phyloP scores from a whole-genome alignment of 2,113 vertebrate genomes.

The Sialia sialis region DNA sequence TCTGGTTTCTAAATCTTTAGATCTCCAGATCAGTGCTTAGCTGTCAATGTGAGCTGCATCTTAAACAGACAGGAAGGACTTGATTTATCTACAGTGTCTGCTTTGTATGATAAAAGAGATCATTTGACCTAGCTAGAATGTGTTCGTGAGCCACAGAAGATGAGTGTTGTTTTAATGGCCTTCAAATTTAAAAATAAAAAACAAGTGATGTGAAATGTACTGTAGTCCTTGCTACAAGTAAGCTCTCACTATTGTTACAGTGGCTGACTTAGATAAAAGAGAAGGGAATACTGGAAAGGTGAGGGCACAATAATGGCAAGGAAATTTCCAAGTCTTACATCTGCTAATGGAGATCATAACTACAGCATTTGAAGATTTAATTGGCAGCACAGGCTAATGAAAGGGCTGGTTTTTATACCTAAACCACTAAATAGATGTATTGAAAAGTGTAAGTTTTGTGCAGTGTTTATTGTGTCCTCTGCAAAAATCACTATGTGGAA shows the following conservation, averaged over 20 bases:
- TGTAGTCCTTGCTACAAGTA: background rate
- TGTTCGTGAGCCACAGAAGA: background rate
- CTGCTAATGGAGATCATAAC: background rate
- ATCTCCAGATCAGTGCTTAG: conserved; percentile 8
- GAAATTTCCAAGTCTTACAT: background rate
- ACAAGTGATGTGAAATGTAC: background rate
- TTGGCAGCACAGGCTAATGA: background rate
- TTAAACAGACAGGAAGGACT: conserved; percentile 4
- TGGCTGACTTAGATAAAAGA: background rate
- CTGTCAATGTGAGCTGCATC: conserved; percentile 43
- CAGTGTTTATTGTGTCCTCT: background rate
- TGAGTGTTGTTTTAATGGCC: conserved; percentile 16
- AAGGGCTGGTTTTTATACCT: background rate
- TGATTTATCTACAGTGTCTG: conserved; percentile 27
- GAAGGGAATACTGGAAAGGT: background rate
- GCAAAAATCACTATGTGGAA: background rate
- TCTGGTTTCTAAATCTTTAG: background rate
- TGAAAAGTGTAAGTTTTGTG: background rate
- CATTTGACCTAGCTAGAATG: conserved; percentile 18
- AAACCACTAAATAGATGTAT: background rate
- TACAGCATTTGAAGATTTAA: background rate
- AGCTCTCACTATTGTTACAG: background rate
- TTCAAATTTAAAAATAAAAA: background rate
- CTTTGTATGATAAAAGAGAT: conserved; percentile 39
- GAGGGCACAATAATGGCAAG: background rate